A percentile compares a stretch with the other conserved stretches of the same genome.
phyloP scores from a whole-genome alignment of 2,113 vertebrate genomes.

The Trematomus loennbergii region DNA sequence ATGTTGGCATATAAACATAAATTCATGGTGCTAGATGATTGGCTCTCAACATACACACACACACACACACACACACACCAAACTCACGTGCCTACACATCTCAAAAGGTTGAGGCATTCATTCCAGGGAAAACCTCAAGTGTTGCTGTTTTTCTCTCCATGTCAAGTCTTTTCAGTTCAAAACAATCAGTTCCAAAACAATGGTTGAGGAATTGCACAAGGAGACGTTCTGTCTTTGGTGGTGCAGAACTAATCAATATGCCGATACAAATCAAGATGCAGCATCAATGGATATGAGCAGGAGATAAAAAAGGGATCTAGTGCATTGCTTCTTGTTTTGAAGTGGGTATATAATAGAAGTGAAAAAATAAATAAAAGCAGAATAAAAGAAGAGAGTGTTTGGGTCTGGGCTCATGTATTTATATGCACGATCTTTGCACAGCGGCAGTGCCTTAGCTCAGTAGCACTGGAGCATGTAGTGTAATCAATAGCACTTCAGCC shows the following conservation, averaged over 20 bases:
- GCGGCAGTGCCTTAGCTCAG: slow-evolving; percentile 54
- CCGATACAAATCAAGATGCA: slow-evolving; percentile 30
- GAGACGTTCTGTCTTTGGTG: slow-evolving; percentile 15
- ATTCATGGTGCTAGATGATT: slow-evolving; percentile 46
- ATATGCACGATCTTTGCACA: slow-evolving; percentile 41
- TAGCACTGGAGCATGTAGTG: slow-evolving; percentile 74
- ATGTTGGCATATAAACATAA: slow-evolving; percentile 70
- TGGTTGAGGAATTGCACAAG: slow-evolving; percentile 46
- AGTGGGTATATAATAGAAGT: slow-evolving; percentile 31
- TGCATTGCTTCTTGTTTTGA: slow-evolving; percentile 41
- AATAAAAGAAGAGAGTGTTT: slow-evolving; percentile 12
- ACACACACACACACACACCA: slow-evolving; percentile 3
- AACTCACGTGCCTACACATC: slow-evolving; percentile 1
- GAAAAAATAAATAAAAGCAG: neutral
- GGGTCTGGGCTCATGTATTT: slow-evolving; percentile 26
- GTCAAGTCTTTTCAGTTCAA: neutral
- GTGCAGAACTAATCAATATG: slow-evolving; percentile 46
- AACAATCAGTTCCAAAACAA: slow-evolving; percentile 57
- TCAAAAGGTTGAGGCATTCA: slow-evolving; percentile 4
- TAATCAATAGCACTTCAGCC: slow-evolving; percentile 83
- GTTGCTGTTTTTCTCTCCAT: slow-evolving; percentile 3
- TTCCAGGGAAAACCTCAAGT: slow-evolving; percentile 12
- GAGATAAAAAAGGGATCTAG: slow-evolving; percentile 14
- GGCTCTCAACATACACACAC: slow-evolving; percentile 33
- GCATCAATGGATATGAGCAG: slow-evolving; percentile 40